Base-by-base conservation (phyloP, 1,140 invertebrate species). In the Caerostris extrusa region DNA sequence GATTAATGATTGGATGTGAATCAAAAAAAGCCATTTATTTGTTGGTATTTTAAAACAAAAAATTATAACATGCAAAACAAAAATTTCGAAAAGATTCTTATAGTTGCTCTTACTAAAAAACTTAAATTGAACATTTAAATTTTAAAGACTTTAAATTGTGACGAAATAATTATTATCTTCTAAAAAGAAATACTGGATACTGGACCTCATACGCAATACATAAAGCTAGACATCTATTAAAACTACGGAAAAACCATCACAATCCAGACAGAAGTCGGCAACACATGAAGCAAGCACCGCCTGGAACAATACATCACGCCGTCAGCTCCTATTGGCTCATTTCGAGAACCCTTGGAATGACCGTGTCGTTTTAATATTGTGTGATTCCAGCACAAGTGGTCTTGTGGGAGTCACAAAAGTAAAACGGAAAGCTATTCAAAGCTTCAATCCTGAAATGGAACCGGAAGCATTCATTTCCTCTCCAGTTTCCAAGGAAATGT, bases 351-450 rank as follows among this genome's bases (percentile, higher is more conserved):
- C 69, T 34, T 10, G 8, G 34, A 12, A 77, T n/a, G 6, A 1
- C 19, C 50, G 19, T 50, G 34, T 53, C 8, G 8, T 50, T 34
- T 50, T 34, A 34, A 34, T 34, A 12, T 34, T 12, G 34, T 53
- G 34, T 50, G 14, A 77, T 77, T 77, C 71, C 19, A 77, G 12
- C 19, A 77, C 71, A 77, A 77, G 71, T 77, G 12, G 8, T 34
- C 19, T 12, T 53, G 10, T 3, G 71, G 71, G 71, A 77, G 7
- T 53, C 7, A 34, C 19, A 77, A 34, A 50, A 77, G 34, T 34
- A 53, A 77, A 77, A 77, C 50, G 71, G 12, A 77, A 77, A 12
- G 34, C 71, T 34, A 77, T 77, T 77, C 71, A 50, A 53, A 77
- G 50, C 34, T 77, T 77, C 71, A 77, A 77, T 77, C 53, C 71